A percentile compares a stretch with the other conserved stretches of the same genome.
Conservation (phyloP, 2,888 invertebrate species). For the Thereva unica region DNA sequence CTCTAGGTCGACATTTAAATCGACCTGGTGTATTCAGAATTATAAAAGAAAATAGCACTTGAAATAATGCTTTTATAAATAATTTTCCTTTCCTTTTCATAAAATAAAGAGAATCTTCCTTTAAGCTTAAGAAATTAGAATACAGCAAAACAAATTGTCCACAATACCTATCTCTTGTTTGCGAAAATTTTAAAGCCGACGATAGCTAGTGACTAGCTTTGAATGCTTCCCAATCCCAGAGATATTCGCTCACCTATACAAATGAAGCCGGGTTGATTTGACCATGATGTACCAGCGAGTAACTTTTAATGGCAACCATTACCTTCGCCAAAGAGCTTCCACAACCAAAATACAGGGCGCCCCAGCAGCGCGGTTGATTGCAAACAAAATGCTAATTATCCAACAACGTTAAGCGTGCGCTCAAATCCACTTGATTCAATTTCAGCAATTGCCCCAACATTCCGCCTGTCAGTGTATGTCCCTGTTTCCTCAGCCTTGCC, state of each 20-base stretch:
- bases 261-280: conserved; percentile 3
- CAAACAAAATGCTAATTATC: conserved; percentile 39
- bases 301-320: conserved; percentile 34
- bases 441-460: conserved; percentile 36
- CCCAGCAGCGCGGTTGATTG: conserved; percentile 33
- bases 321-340: conserved; percentile 33
- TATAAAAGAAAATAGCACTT: no score
- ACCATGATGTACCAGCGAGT: not conserved
- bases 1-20: no score
- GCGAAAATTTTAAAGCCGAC: no score
- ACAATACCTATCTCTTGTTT: no score
- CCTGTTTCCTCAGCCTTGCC: conserved; percentile 5
- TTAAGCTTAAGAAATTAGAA: no score
- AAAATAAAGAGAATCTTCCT: no score
- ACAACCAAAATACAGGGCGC: conserved; percentile 8
- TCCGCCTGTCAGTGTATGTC: conserved; percentile 31
- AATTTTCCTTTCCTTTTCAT: no score
- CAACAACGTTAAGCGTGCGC: conserved; percentile 36
- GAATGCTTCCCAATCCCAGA: no score
- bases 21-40: no score
- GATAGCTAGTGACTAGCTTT: no score
- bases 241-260: conserved; percentile 17
- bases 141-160: no score
- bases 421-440: conserved; percentile 39
- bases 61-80: no score